A percentile compares a stretch with the other conserved stretches of the same genome.
These are phyloP conservation scores for Chionodraco myersi DNA, from an alignment of 2,113 vertebrate species.

Conservation along the genomic window DNA sequence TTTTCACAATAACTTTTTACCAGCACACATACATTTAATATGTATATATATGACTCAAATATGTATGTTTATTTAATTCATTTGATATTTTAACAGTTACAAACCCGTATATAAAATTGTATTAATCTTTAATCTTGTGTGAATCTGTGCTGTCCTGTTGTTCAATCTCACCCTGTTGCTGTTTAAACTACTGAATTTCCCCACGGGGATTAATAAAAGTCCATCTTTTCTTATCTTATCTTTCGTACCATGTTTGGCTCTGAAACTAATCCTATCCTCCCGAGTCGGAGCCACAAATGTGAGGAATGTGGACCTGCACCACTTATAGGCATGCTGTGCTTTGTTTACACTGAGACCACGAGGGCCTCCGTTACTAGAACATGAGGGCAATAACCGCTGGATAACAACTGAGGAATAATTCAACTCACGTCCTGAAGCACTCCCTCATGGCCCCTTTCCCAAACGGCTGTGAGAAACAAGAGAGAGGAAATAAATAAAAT, in stretches of 20 bases:
- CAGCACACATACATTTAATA: too few relatives aligned
- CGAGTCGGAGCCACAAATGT: conserved; percentile 4
- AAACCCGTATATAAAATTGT: too few relatives aligned
- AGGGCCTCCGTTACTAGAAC: neutral
- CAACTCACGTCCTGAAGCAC: conserved; percentile 96
- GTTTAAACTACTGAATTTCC: too few relatives aligned
- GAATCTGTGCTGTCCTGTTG: too few relatives aligned
- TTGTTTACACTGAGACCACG: conserved; percentile 27
- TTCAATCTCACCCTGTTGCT: too few relatives aligned
- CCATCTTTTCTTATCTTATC: too few relatives aligned
- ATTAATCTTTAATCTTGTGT: too few relatives aligned
- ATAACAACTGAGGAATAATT: conserved; percentile 26
- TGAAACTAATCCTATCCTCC: neutral
- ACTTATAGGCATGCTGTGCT: neutral
- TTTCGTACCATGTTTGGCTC: conserved; percentile 8
- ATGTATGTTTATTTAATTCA: too few relatives aligned
- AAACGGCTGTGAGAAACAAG: conserved; percentile 87
- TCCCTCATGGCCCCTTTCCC: conserved; percentile 97
- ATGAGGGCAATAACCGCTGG: conserved; percentile 20
- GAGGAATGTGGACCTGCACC: conserved; percentile 36
- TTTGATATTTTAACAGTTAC: too few relatives aligned
- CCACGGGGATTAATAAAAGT: too few relatives aligned
- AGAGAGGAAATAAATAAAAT: neutral
- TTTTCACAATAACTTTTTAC: too few relatives aligned
- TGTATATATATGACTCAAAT: too few relatives aligned